These are phyloP conservation scores for Ornithoptera alexandrae DNA, from an alignment of 2,888 invertebrate genomes.

Conservation along the genomic window DNA sequence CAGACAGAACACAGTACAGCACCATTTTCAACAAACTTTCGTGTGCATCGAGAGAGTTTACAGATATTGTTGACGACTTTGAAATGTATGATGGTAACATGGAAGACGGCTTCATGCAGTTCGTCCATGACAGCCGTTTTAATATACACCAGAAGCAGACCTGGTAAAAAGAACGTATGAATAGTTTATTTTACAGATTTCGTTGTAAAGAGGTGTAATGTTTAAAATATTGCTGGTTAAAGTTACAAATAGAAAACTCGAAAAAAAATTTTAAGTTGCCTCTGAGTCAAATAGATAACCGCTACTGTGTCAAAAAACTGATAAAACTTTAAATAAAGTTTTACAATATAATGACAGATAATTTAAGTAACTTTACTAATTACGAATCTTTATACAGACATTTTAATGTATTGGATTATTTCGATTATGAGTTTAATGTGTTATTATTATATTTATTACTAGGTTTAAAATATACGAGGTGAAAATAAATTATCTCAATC, in stretches of 20 bases:
- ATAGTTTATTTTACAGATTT: neutral
- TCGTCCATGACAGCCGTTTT: slow-evolving; percentile 18
- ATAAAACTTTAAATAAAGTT: too few relatives aligned
- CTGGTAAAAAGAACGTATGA: slow-evolving; percentile 6
- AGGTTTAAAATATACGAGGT: slow-evolving; percentile 12
- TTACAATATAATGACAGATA: neutral
- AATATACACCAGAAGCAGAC: slow-evolving; percentile 9
- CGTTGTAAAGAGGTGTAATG: neutral
- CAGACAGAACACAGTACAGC: slow-evolving; percentile 78
- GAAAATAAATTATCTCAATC: neutral
- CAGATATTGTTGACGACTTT: slow-evolving; percentile 83
- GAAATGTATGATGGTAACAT: slow-evolving; percentile 87
- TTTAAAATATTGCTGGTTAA: neutral
- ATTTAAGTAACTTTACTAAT: too few relatives aligned
- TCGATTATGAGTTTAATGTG: neutral
- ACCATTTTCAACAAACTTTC: slow-evolving; percentile 82
- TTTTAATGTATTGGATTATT: too few relatives aligned
- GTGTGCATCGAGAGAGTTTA: slow-evolving; percentile 56
- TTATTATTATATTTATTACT: slow-evolving; percentile 7
- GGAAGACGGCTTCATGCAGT: slow-evolving; percentile 78
- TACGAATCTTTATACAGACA: too few relatives aligned
- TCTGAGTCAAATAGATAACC: too few relatives aligned
- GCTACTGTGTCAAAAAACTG: neutral
- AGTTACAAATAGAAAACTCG: neutral
- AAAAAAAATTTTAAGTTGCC: neutral